phyloP scores from a whole-genome alignment of 2,888 invertebrate species.

The Parnassius smintheus region DNA sequence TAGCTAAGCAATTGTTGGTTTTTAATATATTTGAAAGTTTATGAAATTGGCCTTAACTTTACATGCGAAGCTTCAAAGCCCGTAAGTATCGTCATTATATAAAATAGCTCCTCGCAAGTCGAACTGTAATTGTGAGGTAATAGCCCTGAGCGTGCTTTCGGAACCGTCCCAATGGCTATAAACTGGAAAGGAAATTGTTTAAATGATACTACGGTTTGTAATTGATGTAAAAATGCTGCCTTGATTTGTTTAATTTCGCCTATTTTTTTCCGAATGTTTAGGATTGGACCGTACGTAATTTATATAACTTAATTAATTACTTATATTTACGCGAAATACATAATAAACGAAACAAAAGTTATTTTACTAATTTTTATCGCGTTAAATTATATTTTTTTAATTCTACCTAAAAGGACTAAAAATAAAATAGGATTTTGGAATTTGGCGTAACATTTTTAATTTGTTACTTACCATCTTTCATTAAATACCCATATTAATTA shows the following conservation, averaged over 20 bases:
- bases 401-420: no score
- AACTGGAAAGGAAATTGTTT: constrained; percentile 26
- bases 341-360: no score
- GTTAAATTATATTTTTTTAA: no score
- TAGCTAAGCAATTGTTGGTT: no score
- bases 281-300: no score
- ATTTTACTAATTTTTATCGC: no score
- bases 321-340: no score
- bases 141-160: constrained; percentile 19
- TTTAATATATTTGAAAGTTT: not conserved
- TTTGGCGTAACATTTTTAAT: no score
- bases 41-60: constrained; percentile 13
- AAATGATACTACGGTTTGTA: constrained; percentile 17
- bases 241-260: constrained; percentile 13
- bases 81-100: constrained; percentile 27
- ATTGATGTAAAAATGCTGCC: constrained; percentile 18
- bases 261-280: constrained; percentile 8
- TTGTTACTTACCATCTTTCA: no score
- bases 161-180: constrained; percentile 15
- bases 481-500: no score
- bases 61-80: constrained; percentile 22
- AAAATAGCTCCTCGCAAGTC: constrained; percentile 24
- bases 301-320: no score
- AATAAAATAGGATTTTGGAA: no score
- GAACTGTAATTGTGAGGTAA: constrained; percentile 24